Base-by-base conservation (phyloP, 2,797 vertebrate species). In the Tenualosa ilisha region DNA sequence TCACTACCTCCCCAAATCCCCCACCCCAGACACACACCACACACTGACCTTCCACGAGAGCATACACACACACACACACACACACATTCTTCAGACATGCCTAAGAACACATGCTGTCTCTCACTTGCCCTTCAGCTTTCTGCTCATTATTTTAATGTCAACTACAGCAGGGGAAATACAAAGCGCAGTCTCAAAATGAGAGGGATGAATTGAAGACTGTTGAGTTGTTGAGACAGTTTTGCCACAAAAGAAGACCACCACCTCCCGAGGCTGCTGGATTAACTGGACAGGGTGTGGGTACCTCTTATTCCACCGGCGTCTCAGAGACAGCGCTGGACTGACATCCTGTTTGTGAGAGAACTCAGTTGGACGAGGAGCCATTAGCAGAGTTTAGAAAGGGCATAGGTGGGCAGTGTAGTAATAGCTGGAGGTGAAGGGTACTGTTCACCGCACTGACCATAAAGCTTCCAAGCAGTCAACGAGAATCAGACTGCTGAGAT, bases 301-400 rank as follows among this genome's bases (percentile, higher is more conserved):
- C 59, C 53, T 72, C 31, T 49, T 82, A 31, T 59, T 56, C 75
- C 53, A 82, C 51, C 54, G 63, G 63, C 37, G 40, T 43, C 81
- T 40, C 17, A 17, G 53, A 88, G 53, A 17, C 49, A 37, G 59
- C 82, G 26, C 68, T 31, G 83, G 65, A 86, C 84, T 85, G 56
- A 81, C 86, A 81, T 88, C 81, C 85, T 88, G 87, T 88, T 89
- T 90, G 75, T 54, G 81, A 82, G 79, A 85, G 37, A 75, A n/a
- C 72, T 54, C 84, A 86, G 85, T 54, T 86, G 84, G 53, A 86
- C 24, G 51, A 37, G 86, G 82, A 88, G 72, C 12, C 0, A 81
- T 83, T 53, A 68, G 13, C 63, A 12, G 7, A 56, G 37, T 17
- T 12, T 61, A 15, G 9, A 54, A 12, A n/a, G 63, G 31, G 22